A percentile compares a stretch with the other conserved stretches of the same genome.
phyloP scores from a whole-genome alignment of 2,797 vertebrate species.

The Ciconia nigra region DNA sequence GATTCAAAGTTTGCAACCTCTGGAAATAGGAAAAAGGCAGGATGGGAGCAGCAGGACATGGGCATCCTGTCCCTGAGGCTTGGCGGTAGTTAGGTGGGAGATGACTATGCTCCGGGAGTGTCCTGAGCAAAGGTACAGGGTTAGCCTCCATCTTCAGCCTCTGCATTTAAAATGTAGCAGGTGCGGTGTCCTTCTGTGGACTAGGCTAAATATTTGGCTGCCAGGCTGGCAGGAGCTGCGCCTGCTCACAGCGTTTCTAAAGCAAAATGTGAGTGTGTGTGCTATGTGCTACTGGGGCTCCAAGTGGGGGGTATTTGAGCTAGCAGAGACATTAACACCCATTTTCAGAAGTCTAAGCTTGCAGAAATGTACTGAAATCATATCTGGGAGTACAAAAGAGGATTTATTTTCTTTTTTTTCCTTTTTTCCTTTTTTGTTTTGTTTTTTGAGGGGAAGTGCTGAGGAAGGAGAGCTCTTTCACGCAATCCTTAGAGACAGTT shows the following conservation, averaged over 20 bases:
- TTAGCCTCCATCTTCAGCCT: not conserved
- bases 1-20: not conserved
- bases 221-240: not conserved
- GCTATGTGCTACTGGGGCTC: not conserved
- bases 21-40: not conserved
- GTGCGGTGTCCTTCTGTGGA: not conserved
- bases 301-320: not conserved
- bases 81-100: not conserved
- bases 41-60: rapidly evolving
- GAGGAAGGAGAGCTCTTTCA: not conserved
- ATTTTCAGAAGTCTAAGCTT: not conserved
- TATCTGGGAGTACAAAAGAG: not conserved
- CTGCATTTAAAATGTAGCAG: not conserved
- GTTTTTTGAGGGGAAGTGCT: not conserved
- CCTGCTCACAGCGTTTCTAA: not conserved
- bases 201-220: not conserved
- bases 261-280: not conserved
- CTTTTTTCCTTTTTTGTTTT: too few species aligned
- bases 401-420: not conserved
- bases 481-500: not conserved
- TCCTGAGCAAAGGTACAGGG: not conserved
- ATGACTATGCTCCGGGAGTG: not conserved
- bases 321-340: not conserved
- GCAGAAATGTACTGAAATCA: not conserved
- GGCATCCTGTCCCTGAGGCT: not conserved